phyloP scores from a whole-genome alignment of 2,797 vertebrate species.

The Acridotheres tristis region DNA sequence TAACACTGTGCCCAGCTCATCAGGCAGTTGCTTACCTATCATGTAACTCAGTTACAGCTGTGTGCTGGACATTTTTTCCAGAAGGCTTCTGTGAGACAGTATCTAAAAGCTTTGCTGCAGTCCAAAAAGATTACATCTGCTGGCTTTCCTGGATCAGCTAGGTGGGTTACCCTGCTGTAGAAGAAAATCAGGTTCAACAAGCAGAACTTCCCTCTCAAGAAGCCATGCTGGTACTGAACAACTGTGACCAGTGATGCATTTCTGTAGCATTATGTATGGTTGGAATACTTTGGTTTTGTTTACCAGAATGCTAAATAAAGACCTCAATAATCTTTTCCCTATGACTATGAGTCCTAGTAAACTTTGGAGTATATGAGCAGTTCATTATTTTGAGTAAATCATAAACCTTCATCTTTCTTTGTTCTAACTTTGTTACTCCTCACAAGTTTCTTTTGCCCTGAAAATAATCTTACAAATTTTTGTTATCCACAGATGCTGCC shows the following conservation, averaged over 20 bases:
- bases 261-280: not conserved
- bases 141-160: not conserved
- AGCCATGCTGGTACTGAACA: not conserved
- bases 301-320: not conserved
- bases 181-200: not conserved
- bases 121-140: not conserved
- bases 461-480: not conserved
- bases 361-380: not conserved
- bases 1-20: accelerated
- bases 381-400: slow-evolving; percentile 2
- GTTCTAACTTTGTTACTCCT: not conserved
- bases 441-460: not conserved
- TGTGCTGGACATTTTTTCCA: not conserved
- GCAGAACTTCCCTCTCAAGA: not conserved
- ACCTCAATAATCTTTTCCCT: not conserved
- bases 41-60: not conserved
- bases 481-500: not conserved
- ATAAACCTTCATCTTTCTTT: not conserved
- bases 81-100: not conserved
- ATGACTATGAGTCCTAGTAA: not conserved
- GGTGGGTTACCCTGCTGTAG: not conserved
- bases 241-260: not conserved
- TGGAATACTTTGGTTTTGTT: not conserved
- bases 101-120: not conserved
- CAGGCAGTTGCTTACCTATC: not conserved